Percentiles rank a stretch among this genome's conserved stretches.
These are phyloP conservation scores for Helicolenus hilgendorfi DNA, from an alignment of 2,797 vertebrate species.

Conservation along the genomic window DNA sequence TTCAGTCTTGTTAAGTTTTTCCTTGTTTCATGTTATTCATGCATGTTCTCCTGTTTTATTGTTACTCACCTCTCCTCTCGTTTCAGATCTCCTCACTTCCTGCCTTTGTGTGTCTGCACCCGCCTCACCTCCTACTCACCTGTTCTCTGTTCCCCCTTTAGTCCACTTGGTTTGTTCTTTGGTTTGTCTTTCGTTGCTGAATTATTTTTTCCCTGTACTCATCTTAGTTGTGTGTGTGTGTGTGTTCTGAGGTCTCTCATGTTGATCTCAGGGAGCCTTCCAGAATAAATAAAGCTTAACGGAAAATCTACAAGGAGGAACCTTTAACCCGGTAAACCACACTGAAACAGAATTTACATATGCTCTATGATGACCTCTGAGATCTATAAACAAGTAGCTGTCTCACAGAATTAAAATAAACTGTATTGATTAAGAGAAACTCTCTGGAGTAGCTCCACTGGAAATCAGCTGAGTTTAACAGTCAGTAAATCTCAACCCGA, in stretches of 20 bases:
- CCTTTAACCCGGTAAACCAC: slow-evolving; percentile 22
- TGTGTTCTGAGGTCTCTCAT: neutral
- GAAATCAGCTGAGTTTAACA: neutral
- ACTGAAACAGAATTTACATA: slow-evolving; percentile 22
- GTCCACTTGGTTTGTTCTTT: neutral
- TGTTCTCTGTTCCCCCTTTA: neutral
- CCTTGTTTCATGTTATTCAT: neutral
- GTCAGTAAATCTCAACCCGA: neutral
- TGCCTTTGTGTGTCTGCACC: neutral
- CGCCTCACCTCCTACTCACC: neutral
- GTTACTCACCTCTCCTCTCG: neutral
- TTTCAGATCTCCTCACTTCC: neutral
- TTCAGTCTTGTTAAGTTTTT: neutral
- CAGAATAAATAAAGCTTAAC: slow-evolving; percentile 24
- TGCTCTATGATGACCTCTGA: slow-evolving; percentile 17
- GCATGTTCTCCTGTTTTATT: neutral
- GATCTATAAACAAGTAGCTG: slow-evolving; percentile 25
- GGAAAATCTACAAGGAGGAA: slow-evolving; percentile 1
- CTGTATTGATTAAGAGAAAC: slow-evolving; percentile 10
- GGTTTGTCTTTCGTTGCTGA: neutral
- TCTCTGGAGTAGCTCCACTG: neutral
- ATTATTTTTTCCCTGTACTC: neutral
- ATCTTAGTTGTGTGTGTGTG: neutral
- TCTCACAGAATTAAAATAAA: slow-evolving; percentile 17
- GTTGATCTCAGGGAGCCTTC: neutral